Conservation (phyloP, 2,113 vertebrate species). For the Potamarius usumacintae region DNA sequence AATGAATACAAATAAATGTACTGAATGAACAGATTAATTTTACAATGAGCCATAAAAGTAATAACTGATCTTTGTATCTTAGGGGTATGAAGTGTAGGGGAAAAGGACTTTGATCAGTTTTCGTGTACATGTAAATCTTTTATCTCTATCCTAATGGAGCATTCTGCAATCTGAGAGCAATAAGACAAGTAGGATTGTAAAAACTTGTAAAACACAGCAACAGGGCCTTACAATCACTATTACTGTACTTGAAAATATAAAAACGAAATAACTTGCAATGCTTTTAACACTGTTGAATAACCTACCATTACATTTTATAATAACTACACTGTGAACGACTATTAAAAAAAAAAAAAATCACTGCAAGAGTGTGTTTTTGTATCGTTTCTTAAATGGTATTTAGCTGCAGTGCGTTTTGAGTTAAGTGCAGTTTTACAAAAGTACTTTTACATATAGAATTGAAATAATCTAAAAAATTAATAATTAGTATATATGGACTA, state of each 20-base stretch:
- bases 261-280: conserved; percentile 45
- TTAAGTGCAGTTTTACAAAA: background rate
- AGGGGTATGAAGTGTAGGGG: background rate
- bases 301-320: conserved; percentile 50
- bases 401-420: background rate
- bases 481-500: background rate
- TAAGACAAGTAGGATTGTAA: conserved; percentile 19
- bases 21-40: background rate
- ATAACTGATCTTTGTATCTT: background rate
- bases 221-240: conserved; percentile 57
- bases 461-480: background rate
- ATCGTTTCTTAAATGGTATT: background rate
- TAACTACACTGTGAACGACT: conserved; percentile 53
- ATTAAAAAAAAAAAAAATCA: conserved; percentile 41
- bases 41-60: background rate
- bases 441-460: background rate
- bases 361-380: background rate
- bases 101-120: conserved; percentile 23
- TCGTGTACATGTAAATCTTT: background rate
- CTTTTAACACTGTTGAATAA: conserved; percentile 4
- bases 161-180: background rate
- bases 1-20: background rate
- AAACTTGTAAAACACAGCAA: conserved; percentile 18
- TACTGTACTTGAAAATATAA: conserved; percentile 72
- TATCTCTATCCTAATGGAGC: background rate